A percentile compares a stretch with the other conserved stretches of the same genome.
phyloP scores from a whole-genome alignment of 2,113 vertebrate genomes.

The Dryoscopus gambensis region DNA sequence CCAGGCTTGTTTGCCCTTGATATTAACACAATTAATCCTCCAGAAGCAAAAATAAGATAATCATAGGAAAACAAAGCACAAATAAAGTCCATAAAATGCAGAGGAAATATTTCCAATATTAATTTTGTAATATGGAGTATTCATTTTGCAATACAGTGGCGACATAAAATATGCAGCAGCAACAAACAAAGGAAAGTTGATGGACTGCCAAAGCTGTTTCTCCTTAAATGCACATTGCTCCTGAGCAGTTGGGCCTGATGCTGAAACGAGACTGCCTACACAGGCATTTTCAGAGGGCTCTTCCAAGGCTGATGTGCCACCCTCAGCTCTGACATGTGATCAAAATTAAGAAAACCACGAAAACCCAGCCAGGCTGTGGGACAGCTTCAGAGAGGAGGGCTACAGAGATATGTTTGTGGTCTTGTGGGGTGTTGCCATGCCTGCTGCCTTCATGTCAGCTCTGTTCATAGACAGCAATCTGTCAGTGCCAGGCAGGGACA shows the following conservation, averaged over 20 bases:
- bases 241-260: background rate
- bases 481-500: conserved; percentile 69
- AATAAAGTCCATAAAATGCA: background rate
- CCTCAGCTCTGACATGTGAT: conserved; percentile 69
- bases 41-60: background rate
- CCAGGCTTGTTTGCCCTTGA: background rate
- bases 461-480: conserved; percentile 79
- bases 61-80: background rate
- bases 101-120: background rate
- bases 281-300: conserved; percentile 10
- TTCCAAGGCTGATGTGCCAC: conserved; percentile 55
- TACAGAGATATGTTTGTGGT: conserved; percentile 66
- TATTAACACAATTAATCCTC: background rate
- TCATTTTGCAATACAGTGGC: background rate
- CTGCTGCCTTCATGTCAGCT: conserved; percentile 74
- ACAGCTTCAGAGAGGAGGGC: conserved; percentile 62
- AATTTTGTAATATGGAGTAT: background rate
- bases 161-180: background rate
- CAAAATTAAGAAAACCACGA: conserved; percentile 71
- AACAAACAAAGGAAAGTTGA: background rate
- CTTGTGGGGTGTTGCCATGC: conserved; percentile 51
- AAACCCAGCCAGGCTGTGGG: conserved; percentile 41
- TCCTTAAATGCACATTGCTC: conserved; percentile 11
- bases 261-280: background rate
- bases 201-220: conserved; percentile 3